phyloP scores from a whole-genome alignment of 1,140 invertebrate species.

The Lordiphosa collinella region DNA sequence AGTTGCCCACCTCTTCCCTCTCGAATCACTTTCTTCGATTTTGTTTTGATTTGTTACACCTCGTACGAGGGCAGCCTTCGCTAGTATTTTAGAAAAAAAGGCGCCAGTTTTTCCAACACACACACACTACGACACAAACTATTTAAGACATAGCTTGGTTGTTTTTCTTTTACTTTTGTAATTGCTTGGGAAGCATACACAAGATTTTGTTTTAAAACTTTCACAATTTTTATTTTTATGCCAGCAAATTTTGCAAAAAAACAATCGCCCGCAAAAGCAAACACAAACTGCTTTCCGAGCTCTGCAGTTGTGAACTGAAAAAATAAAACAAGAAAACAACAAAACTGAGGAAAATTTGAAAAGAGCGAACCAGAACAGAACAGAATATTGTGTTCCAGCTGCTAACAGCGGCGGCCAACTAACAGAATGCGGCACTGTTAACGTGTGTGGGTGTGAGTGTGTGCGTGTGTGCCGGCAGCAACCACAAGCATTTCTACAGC shows the following conservation, averaged over 20 bases:
- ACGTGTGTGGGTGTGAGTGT: not conserved
- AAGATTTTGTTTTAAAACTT: not conserved
- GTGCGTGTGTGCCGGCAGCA: no score
- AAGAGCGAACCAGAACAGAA: constrained; percentile 29
- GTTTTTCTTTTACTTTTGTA: constrained; percentile 1
- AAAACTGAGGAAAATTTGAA: constrained; percentile 43
- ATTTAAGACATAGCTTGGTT: not conserved
- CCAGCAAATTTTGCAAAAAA: not conserved
- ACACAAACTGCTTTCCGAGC: constrained; percentile 38
- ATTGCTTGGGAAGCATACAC: constrained; percentile 7
- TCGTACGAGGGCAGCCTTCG: constrained; percentile 1
- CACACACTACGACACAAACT: not conserved
- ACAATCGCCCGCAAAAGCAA: constrained; percentile 10
- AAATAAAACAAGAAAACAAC: no score
- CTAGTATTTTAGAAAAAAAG: not conserved
- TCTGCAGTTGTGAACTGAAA: constrained; percentile 43
- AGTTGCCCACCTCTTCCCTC: not conserved
- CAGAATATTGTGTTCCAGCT: constrained; percentile 18
- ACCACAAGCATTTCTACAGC: no score
- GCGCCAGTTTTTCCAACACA: constrained; percentile 1
- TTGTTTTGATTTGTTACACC: constrained; percentile 30
- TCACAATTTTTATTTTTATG: not conserved
- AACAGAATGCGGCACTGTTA: constrained; percentile 31
- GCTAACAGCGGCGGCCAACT: constrained; percentile 6
- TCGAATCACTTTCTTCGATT: constrained; percentile 8